Evolutionary conservation across 2,888 invertebrate genomes (phyloP).

Genomic region (Ophion obscuratus): DNA sequence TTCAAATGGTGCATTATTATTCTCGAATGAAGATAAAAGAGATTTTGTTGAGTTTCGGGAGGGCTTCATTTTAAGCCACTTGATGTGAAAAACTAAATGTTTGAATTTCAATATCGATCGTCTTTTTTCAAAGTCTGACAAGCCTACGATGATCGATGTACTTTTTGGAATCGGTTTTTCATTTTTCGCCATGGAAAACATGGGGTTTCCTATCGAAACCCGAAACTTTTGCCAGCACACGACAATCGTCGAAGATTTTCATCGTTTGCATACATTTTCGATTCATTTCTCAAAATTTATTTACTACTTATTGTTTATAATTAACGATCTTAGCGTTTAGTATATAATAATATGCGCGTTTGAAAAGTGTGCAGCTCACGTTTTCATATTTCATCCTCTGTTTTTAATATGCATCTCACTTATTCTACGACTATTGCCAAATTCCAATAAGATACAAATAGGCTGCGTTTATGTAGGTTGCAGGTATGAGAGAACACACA

Average conservation of each 20-base stretch:
- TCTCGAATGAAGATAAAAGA: constrained; percentile 42
- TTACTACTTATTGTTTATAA: constrained; percentile 15
- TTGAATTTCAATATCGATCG: constrained; percentile 2
- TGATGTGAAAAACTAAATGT: constrained; percentile 10
- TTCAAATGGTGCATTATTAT: constrained; percentile 4
- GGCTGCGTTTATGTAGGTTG: constrained; percentile 37
- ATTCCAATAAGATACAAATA: constrained; percentile 50
- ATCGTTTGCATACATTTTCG: constrained; percentile 13
- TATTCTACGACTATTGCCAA: constrained; percentile 46
- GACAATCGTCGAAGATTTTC: constrained; percentile 20
- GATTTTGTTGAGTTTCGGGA: constrained; percentile 11
- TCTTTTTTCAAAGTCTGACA: background rate
- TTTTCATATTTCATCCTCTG: constrained; percentile 1
- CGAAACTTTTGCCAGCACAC: constrained; percentile 39
- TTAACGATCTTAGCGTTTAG: constrained; percentile 46
- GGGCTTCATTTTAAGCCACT: background rate
- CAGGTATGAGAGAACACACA: constrained; percentile 49
- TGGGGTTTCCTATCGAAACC: constrained; percentile 27
- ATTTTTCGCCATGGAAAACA: constrained; percentile 7
- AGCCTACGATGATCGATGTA: constrained; percentile 4
- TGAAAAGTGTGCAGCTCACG: constrained; percentile 45
- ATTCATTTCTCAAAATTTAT: constrained; percentile 7
- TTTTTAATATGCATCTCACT: constrained; percentile 25
- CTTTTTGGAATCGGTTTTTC: background rate
- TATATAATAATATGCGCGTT: constrained; percentile 61